Evolutionary conservation across 2,888 invertebrate genomes (phyloP), one percentile per base, ranked within the genome.

Genomic region (Erebia palarica): DNA sequence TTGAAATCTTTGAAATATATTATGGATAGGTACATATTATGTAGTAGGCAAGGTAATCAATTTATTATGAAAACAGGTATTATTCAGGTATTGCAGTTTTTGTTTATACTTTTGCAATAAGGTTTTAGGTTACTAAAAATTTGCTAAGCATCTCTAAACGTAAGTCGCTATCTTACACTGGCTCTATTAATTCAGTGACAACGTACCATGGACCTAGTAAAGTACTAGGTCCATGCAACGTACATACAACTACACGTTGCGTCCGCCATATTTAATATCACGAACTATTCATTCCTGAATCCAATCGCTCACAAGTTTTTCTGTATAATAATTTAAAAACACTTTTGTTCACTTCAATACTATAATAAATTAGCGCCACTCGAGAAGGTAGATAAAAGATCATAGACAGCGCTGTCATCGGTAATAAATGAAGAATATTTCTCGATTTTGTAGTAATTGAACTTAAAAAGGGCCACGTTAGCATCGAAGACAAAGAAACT

Each of bases 321-420:
- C 49, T n/a, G 67, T 69, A 60, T 14, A 69, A 67, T 67, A 64
- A 58, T 68, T 65, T 67, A 75, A 68, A 73, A 69, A 59, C 74
- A 74, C 69, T 42, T n/a, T n/a, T n/a, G n/a, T n/a, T 55, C 75
- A 74, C 71, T 47, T 63, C 21, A 68, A 64, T 65, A 65, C 69
- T 68, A 66, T 71, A 82, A 80, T 78, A 84, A 86, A 84, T 82
- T 84, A 88, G 85, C 86, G 86, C 85, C 87, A 89, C 82, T 75
- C 70, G 55, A 70, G 77, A 78, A 70, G 49, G 63, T 66, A 11
- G 77, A 77, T 72, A 75, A 78, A 79, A 78, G 77, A 78, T 81
- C 81, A 84, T 86, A 87, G 88, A 88, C 88, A 89, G 91, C 91
- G 91, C 90, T 91, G 86, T 85, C 82, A 87, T 90, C 90, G 84